These are phyloP conservation scores for Dinothrombium tinctorium DNA, from an alignment of 1,140 invertebrate genomes.

Conservation along the genomic window DNA sequence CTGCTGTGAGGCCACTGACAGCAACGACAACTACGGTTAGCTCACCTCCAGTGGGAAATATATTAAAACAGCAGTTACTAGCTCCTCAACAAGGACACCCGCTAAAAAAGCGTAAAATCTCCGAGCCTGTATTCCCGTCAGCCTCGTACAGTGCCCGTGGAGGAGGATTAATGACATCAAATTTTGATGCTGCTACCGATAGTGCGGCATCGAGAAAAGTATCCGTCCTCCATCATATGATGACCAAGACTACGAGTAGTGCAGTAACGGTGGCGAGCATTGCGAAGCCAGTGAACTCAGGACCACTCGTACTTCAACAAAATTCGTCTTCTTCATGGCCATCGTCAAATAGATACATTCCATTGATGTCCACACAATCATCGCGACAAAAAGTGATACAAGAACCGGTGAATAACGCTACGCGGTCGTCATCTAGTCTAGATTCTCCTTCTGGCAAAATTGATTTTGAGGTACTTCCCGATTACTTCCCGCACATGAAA, in stretches of 20 bases:
- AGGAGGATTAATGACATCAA: no score
- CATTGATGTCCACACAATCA: background rate
- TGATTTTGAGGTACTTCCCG: conserved; percentile 7
- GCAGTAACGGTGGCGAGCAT: no score
- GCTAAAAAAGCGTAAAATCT: conserved; percentile 18
- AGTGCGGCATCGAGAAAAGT: no score
- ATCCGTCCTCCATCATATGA: no score
- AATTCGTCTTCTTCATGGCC: no score
- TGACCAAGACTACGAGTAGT: no score
- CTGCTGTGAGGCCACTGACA: background rate
- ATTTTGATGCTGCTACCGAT: no score
- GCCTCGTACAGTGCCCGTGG: no score
- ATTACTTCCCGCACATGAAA: conserved; percentile 8
- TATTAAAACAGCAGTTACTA: conserved; percentile 16
- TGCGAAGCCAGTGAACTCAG: no score
- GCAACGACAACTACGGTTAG: background rate
- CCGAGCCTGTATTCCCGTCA: conserved; percentile 14
- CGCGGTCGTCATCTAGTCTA: conserved; percentile 1
- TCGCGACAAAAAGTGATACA: no score
- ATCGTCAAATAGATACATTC: no score
- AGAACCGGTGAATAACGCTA: conserved; percentile 1
- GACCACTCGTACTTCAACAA: no score
- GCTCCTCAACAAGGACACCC: conserved; percentile 8
- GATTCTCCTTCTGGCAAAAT: background rate
- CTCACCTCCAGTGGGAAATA: conserved; percentile 9